These are phyloP conservation scores for Antechinus stuartii DNA, from an alignment of 2,113 vertebrate species.

Conservation along the genomic window DNA sequence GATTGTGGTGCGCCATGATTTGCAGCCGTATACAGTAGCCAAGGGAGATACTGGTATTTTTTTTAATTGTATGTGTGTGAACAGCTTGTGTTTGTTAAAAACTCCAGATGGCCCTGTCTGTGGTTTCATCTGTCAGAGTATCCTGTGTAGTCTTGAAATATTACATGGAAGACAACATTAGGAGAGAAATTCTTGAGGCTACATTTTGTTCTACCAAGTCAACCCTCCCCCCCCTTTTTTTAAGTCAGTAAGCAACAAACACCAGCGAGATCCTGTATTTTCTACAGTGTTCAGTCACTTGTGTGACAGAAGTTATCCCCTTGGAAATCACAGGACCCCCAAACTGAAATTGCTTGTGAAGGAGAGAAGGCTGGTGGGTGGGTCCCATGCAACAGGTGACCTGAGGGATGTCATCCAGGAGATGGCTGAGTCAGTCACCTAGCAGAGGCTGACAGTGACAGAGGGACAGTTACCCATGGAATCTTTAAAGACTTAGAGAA, in stretches of 20 bases:
- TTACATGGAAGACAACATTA: neutral
- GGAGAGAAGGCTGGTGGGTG: neutral
- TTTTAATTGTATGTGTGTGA: neutral
- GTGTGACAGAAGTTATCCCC: neutral
- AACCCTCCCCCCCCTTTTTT: neutral
- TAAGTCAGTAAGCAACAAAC: neutral
- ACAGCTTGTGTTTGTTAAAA: neutral
- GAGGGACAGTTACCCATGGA: neutral
- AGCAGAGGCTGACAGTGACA: no score
- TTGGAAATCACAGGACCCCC: neutral
- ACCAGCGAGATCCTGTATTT: neutral
- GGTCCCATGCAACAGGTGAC: neutral
- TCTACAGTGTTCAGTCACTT: neutral
- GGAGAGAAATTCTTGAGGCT: neutral
- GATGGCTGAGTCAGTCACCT: neutral
- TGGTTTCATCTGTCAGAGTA: neutral
- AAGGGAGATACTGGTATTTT: neutral
- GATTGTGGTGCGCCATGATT: neutral
- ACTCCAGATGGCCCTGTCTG: neutral
- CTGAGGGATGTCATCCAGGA: neutral
- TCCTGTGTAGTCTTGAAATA: neutral
- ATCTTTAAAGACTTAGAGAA: neutral
- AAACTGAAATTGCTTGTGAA: neutral
- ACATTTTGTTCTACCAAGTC: neutral
- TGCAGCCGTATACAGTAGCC: neutral